Conservation (phyloP, 2,113 vertebrate genomes). For the Pedionomus torquatus region DNA sequence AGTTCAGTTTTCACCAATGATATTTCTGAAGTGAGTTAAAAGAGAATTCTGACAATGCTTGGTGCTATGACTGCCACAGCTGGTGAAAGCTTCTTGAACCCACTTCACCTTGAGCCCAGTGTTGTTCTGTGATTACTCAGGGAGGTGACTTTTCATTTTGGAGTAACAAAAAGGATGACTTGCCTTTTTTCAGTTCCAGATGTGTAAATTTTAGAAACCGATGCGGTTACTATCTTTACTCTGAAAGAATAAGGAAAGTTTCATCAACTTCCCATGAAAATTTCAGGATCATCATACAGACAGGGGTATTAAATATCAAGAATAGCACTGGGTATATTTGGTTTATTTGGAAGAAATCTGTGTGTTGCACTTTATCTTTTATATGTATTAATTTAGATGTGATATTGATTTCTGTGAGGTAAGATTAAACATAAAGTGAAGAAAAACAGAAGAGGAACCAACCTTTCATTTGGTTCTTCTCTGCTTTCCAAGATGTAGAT, state of each 20-base stretch:
- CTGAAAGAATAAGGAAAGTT: neutral
- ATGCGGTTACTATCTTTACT: neutral
- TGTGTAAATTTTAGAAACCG: neutral
- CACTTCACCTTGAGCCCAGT: neutral
- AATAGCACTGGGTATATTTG: neutral
- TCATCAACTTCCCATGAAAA: neutral
- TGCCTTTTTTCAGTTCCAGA: neutral
- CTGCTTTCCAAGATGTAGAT: neutral
- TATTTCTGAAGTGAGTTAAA: neutral
- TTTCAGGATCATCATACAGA: neutral
- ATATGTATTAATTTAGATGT: neutral
- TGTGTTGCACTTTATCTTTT: neutral
- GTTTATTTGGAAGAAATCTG: neutral
- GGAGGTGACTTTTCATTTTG: neutral
- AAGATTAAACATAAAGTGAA: neutral
- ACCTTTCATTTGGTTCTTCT: neutral
- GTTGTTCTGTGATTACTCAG: neutral
- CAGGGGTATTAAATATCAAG: neutral
- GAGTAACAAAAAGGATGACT: neutral
- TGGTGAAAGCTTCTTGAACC: neutral
- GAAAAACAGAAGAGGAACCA: neutral
- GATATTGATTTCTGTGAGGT: neutral
- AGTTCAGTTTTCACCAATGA: neutral
- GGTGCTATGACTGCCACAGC: no score
- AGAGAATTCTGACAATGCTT: neutral